Conservation (phyloP, 2,113 vertebrate genomes). For the Anarhynchus alexandrinus region DNA sequence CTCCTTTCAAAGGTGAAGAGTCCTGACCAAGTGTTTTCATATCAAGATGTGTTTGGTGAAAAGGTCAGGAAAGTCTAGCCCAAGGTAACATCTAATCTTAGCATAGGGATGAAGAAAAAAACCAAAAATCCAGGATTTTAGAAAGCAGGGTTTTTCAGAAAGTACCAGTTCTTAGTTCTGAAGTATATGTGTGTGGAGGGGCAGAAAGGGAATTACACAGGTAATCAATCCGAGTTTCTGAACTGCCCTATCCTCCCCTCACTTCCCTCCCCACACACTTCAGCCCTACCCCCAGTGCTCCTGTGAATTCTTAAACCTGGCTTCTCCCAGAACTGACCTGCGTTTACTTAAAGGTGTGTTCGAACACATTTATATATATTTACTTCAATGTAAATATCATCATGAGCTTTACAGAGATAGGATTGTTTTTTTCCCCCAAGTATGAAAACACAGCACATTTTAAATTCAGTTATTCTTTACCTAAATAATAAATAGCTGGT, state of each 20-base stretch:
- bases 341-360: neutral
- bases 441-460: neutral
- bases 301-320: neutral
- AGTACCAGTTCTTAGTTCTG: neutral
- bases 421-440: neutral
- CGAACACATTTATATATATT: neutral
- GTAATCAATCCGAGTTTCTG: neutral
- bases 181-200: neutral
- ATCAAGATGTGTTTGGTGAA: neutral
- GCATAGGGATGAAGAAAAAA: neutral
- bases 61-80: neutral
- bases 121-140: neutral
- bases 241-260: neutral
- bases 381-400: neutral
- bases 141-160: rapidly evolving
- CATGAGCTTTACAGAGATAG: neutral
- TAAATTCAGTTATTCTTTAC: neutral
- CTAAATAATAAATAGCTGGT: neutral
- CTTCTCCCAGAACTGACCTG: neutral
- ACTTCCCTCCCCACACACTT: neutral
- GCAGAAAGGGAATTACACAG: neutral
- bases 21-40: neutral
- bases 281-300: neutral
- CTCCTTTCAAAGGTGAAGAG: neutral
- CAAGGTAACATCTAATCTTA: neutral